Evolutionary conservation across 2,113 vertebrate species (phyloP), one percentile per base, ranked within the genome.

Genomic region (Gulo gulo): DNA sequence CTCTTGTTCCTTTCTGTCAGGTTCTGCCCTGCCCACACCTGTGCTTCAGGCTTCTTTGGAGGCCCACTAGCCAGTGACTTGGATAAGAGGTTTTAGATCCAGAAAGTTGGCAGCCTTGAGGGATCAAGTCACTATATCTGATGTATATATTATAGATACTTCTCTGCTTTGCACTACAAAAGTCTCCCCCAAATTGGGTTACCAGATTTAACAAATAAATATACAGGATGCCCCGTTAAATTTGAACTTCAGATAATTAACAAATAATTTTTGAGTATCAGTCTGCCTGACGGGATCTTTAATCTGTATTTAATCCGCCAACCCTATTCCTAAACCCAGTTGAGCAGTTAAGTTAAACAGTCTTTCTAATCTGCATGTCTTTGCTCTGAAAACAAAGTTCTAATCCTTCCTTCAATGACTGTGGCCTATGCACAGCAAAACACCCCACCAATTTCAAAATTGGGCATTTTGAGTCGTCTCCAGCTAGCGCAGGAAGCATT

Each of bases 321-420:
- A 79, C 34, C 23, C 18, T 74, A 82, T 61, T 94, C 39, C 84
- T 69, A 85, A 96, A 81, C 52, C 76, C 80, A 92, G 50, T 36
- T 61, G 26, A 95, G 87, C 59, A 4, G 4, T 94, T 88, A 89
- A 85, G 10, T 85, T 29, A 61, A 86, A 96, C 52, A 73, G 2
- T 31, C 59, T 6, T 61, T 79, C 76, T 34, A 59, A 96, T 83
- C 81, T 55, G 8, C 57, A 63, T 63, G 87, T 92, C 57, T 92
- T 84, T 85, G 10, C 23, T 20, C 47, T 11, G 34, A 85, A 87
- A 94, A 94, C 82, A 97, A 96, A 96, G 74, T 95, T 95, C 63
- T 92, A 63, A 14, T 79, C 5, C 36, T 85, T 47, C 34, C 5
- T 76, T 65, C 13, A 57, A 69, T 65, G 73, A 36, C 93, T 6